Percentiles rank a stretch among this genome's conserved stretches.
These are phyloP conservation scores for Chorisops tibialis DNA, from an alignment of 2,888 invertebrate species.

Conservation along the genomic window DNA sequence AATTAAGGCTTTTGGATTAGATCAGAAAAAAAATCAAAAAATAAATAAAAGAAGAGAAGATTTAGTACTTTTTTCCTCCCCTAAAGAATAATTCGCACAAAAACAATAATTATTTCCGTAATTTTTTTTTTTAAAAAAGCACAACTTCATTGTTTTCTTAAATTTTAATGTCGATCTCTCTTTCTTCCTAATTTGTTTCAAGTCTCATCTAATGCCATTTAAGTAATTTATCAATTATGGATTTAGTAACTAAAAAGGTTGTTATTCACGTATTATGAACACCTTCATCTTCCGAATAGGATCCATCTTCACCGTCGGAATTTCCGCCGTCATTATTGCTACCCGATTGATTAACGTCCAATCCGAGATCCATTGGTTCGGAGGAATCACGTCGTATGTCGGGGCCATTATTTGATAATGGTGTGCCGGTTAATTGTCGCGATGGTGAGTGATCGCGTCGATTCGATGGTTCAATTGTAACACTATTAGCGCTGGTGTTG, in stretches of 20 bases:
- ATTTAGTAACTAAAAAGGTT: conserved; percentile 20
- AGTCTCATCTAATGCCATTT: conserved; percentile 22
- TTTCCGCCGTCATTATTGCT: conserved; percentile 46
- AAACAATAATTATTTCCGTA: neutral
- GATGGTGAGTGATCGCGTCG: conserved; percentile 41
- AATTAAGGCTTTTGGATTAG: conserved; percentile 51
- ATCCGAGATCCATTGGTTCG: conserved; percentile 51
- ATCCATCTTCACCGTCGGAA: conserved; percentile 48
- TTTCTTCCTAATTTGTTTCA: neutral
- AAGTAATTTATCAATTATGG: conserved; percentile 25
- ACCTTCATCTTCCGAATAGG: conserved; percentile 51
- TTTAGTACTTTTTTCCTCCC: neutral
- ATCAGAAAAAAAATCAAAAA: conserved; percentile 29
- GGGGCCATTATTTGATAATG: conserved; percentile 33
- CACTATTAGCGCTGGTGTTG: conserved; percentile 9
- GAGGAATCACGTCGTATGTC: conserved; percentile 48
- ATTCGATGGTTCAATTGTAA: conserved; percentile 49
- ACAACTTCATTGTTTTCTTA: conserved; percentile 3
- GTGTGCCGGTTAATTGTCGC: conserved; percentile 24
- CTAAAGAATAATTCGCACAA: neutral
- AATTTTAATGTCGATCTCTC: neutral
- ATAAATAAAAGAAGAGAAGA: conserved; percentile 25
- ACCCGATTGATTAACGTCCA: conserved; percentile 48
- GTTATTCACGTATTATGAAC: conserved; percentile 47
- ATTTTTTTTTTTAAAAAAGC: neutral